Evolutionary conservation across 2,797 vertebrate genomes (phyloP).

Genomic region (Phrynocephalus guinanensis): DNA sequence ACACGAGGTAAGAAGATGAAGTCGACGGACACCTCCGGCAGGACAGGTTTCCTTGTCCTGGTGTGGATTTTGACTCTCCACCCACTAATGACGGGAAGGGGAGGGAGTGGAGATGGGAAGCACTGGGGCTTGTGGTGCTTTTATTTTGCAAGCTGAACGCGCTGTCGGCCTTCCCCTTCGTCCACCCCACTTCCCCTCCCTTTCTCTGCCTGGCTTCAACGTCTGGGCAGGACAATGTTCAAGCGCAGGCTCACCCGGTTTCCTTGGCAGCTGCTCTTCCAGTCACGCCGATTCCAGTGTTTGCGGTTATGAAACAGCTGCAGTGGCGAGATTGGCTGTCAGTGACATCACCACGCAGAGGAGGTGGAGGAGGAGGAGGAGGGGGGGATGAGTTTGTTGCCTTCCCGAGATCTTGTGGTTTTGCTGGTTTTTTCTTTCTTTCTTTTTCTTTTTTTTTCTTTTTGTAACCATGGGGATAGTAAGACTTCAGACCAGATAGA

Average conservation of each 20-base stretch:
- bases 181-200: neutral
- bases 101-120: neutral
- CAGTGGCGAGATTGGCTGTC: conserved; percentile 29
- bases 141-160: neutral
- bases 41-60: neutral
- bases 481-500: neutral
- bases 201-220: neutral
- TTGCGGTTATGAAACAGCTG: conserved; percentile 39
- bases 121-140: neutral
- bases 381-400: neutral
- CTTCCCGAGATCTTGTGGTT: conserved; percentile 13
- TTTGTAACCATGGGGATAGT: conserved; percentile 32
- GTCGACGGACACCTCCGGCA: too few species aligned
- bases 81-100: neutral
- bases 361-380: neutral
- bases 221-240: neutral
- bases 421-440: too few species aligned
- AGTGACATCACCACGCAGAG: conserved; percentile 28
- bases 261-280: neutral
- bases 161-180: neutral
- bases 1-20: neutral
- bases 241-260: neutral
- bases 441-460: neutral
- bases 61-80: neutral
- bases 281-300: conserved; percentile 1